Base-by-base conservation (phyloP, 92 coral and sea anemone species). In the Anthopleura xanthogrammica region DNA sequence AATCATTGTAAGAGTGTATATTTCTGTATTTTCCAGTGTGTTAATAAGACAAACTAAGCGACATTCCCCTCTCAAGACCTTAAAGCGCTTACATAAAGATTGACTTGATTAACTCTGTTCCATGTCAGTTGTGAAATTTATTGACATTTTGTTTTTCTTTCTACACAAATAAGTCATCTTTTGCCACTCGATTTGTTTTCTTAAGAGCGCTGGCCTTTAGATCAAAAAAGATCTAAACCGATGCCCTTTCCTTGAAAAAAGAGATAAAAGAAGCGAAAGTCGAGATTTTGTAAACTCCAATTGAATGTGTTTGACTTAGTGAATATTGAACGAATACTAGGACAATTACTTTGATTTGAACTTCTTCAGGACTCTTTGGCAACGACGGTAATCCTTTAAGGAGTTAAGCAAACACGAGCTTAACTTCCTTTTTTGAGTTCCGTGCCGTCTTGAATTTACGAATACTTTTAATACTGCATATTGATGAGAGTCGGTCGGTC, bases 391-490 rank as follows among this genome's bases (percentile, higher is more conserved):
- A 81, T 81, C 84, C 77, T 14, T 81, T 70, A 68, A 81, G 74
- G 75, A 65, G 75, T 66, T 81, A 36, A 68, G 57, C 84, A 81
- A 81, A 81, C 84, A 81, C 64, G 66, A 43, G 74, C 54, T 43
- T 24, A 81, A 81, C 84, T 81, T 81, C 84, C 84, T 81, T 68
- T 41, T 6, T 52, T 81, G 23, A 80, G 55, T 80, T 81, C 84
- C 84, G 84, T 70, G 57, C 20, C 75, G 50, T 81, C 74, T 62
- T 60, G 40, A 60, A 50, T 60, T 80, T 41, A 10, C 78, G 41
- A 24, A 68, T 68, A 68, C 72, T 64, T 68, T 36, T 13, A 68
- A 17, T 60, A 64, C 52, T 80, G 22, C 24, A 80, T 80, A 80
- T 80, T 40, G 16, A 43, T 62, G 24, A 54, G 74, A 16, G 41